Percentiles rank a stretch among this genome's conserved stretches.
phyloP scores from a whole-genome alignment of 1,140 invertebrate species.

The Helicoverpa zea region DNA sequence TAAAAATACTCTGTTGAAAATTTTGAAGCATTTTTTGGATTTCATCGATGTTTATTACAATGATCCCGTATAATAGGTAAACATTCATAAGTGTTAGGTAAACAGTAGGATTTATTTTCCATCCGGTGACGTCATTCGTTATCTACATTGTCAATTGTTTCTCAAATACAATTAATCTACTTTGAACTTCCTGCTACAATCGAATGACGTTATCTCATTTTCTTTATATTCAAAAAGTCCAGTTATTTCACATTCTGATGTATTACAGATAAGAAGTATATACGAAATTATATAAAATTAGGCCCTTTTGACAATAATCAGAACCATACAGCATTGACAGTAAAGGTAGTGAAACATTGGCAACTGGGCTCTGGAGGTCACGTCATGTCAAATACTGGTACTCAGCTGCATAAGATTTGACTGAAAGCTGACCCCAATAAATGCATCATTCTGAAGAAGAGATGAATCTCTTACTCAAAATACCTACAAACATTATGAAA shows the following conservation, averaged over 20 bases:
- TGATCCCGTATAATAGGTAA: not conserved
- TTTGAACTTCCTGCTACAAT: constrained; percentile 68
- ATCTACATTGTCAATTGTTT: constrained; percentile 61
- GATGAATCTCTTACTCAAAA: no score
- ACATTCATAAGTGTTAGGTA: not conserved
- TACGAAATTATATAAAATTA: not conserved
- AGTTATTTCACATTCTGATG: constrained; percentile 7
- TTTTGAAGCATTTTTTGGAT: not conserved
- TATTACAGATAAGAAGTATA: constrained; percentile 8
- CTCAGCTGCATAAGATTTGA: no score
- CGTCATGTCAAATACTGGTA: not conserved
- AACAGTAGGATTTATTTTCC: not conserved
- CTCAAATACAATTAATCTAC: constrained; percentile 65
- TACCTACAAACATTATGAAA: constrained; percentile 65
- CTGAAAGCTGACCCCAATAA: no score
- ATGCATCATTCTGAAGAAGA: no score
- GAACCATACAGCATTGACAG: no score
- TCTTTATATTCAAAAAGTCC: constrained; percentile 30
- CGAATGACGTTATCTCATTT: constrained; percentile 50
- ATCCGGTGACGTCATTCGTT: constrained; percentile 51
- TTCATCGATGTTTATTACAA: not conserved
- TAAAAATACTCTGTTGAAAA: constrained; percentile 5
- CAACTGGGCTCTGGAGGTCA: no score
- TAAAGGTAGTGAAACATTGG: no score
- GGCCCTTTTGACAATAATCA: no score